These are phyloP conservation scores for Nothobranchius kuhntae DNA, from an alignment of 2,113 vertebrate genomes.

Conservation along the genomic window DNA sequence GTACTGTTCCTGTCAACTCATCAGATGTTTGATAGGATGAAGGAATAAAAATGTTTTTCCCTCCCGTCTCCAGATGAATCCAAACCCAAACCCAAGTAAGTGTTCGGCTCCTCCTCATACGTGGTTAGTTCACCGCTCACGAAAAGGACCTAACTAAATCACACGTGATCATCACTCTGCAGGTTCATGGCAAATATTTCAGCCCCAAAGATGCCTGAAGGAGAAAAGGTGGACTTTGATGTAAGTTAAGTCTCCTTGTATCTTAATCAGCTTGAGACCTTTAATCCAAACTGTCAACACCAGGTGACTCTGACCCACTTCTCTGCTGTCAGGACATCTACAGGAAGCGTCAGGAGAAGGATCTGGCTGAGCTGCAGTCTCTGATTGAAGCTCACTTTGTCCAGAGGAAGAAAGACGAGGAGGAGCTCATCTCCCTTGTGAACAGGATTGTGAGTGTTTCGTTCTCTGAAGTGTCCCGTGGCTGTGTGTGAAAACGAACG, in stretches of 20 bases:
- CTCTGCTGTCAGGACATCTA: conserved; percentile 84
- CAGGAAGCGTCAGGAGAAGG: conserved; percentile 91
- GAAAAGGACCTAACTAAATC: too few species aligned
- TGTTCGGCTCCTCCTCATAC: background rate
- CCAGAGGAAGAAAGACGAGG: conserved; percentile 91
- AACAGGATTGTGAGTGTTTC: conserved; percentile 85
- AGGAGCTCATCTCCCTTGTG: conserved; percentile 88
- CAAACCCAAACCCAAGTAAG: conserved; percentile 80
- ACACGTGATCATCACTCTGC: conserved; percentile 1
- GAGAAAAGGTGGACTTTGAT: conserved; percentile 84
- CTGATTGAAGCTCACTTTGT: conserved; percentile 91
- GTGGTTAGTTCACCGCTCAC: background rate
- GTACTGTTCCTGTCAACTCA: too few species aligned
- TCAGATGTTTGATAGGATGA: too few species aligned
- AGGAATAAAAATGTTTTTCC: too few species aligned
- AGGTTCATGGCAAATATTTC: conserved; percentile 80
- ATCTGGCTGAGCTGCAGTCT: conserved; percentile 88
- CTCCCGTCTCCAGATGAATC: conserved; percentile 66
- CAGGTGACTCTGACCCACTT: background rate
- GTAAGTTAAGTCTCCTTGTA: conserved; percentile 54
- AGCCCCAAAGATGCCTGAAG: conserved; percentile 81
- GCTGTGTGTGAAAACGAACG: background rate
- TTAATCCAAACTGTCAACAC: background rate
- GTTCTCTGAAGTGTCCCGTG: background rate
- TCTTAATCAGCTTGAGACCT: background rate